Evolutionary conservation across 1,140 invertebrate genomes (phyloP).

Genomic region (Drosophila cardini): DNA sequence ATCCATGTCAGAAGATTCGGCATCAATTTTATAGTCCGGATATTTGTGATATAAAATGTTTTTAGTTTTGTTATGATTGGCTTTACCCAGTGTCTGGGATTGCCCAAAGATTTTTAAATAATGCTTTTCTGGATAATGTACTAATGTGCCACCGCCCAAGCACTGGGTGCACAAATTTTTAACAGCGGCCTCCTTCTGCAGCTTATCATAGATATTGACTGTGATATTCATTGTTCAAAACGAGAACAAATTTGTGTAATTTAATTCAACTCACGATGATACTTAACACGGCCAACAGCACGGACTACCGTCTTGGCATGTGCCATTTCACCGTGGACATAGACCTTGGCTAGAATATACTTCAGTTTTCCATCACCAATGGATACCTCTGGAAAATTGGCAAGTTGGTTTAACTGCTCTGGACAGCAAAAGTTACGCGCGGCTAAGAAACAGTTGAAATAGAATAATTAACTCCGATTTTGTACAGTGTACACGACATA

Average conservation of each 20-base stretch:
- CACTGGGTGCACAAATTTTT: slow-evolving; percentile 57
- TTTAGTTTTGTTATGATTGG: slow-evolving; percentile 47
- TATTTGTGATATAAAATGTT: slow-evolving; percentile 17
- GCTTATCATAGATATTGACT: slow-evolving; percentile 61
- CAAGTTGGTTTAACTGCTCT: slow-evolving; percentile 14
- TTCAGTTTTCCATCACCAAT: slow-evolving; percentile 53
- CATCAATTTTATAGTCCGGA: slow-evolving; percentile 45
- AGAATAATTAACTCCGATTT: neutral
- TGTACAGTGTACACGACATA: neutral
- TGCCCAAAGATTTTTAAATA: slow-evolving; percentile 59
- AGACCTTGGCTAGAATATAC: slow-evolving; percentile 60
- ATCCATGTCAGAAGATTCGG: slow-evolving; percentile 15
- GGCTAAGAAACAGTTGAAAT: slow-evolving; percentile 1
- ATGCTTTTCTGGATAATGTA: slow-evolving; percentile 49
- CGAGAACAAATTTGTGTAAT: neutral
- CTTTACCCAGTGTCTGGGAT: slow-evolving; percentile 51
- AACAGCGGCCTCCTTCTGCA: slow-evolving; percentile 37
- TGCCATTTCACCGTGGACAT: slow-evolving; percentile 53
- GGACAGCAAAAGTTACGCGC: slow-evolving; percentile 37
- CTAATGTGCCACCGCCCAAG: slow-evolving; percentile 53
- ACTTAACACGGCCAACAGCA: slow-evolving; percentile 36
- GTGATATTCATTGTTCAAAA: neutral
- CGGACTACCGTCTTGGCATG: slow-evolving; percentile 52
- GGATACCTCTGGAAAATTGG: slow-evolving; percentile 24
- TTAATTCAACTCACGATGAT: slow-evolving; percentile 53